Evolutionary conservation across 2,113 vertebrate genomes (phyloP).

Genomic region (Pelodiscus sinensis): DNA sequence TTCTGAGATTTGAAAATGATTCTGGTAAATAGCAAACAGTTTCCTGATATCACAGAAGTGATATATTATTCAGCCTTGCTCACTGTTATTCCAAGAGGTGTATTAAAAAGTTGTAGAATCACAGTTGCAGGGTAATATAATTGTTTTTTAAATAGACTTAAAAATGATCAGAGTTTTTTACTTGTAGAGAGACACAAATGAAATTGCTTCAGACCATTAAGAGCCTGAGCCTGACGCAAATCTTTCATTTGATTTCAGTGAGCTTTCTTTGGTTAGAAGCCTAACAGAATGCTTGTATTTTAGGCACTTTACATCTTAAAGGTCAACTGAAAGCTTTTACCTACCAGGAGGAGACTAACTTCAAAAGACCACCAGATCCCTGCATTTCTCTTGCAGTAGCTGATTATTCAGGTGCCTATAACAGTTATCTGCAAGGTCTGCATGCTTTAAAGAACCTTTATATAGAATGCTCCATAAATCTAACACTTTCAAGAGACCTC

Average conservation of each 20-base stretch:
- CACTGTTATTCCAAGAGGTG: slow-evolving; percentile 2
- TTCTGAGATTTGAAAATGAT: slow-evolving; percentile 14
- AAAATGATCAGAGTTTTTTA: neutral
- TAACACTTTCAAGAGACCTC: neutral
- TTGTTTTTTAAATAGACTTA: neutral
- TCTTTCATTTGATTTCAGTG: neutral
- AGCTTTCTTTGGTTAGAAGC: neutral
- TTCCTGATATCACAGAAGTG: slow-evolving; percentile 34
- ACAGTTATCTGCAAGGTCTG: neutral
- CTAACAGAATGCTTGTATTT: neutral
- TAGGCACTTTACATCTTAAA: neutral
- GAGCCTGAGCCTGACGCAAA: neutral
- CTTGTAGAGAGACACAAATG: neutral
- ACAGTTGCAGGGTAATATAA: neutral
- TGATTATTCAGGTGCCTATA: neutral
- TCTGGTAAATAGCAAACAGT: slow-evolving; percentile 1
- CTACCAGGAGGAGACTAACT: neutral
- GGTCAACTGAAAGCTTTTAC: neutral
- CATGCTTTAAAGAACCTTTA: neutral
- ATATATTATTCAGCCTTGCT: slow-evolving; percentile 29
- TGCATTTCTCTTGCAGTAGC: neutral
- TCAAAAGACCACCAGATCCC: neutral
- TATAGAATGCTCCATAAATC: neutral
- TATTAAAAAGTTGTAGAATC: neutral
- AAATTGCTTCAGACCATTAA: neutral